Base-by-base conservation (phyloP, 2,797 vertebrate species). In the Botia kubotai region DNA sequence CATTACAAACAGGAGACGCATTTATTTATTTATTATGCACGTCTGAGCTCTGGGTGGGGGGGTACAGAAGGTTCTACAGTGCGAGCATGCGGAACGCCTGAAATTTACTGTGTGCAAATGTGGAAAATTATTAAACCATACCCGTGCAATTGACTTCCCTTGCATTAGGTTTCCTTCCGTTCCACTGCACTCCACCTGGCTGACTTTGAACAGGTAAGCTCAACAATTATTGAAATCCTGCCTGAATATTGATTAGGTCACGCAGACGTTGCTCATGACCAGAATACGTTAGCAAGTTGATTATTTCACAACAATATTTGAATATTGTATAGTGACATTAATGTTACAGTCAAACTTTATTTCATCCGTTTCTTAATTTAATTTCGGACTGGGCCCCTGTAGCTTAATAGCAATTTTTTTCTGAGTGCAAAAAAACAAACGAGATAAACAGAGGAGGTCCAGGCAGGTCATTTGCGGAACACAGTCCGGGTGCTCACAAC, bases 1-100 rank as follows among this genome's bases (percentile, higher is more conserved):
- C 33, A 76, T 55, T 55, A 67, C 63, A 55, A 76, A 77, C 55
- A 7, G 52, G 33, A 65, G 11, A 67, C 2, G 5, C 48, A 63
- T 52, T 52, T n/a, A n/a, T n/a, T n/a, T n/a, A n/a, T n/a, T n/a
- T n/a, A n/a, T n/a, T n/a, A 62, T 2, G 26, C 60, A 62, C 26
- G 26, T 62, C 60, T 62, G 60, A 13, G 23, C 21, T 21, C 19
- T 13, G 12, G 39, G 4, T 39, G 21, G 57, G 10, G 57, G 0
- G 1, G 2, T 13, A 60, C 1, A 4, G 39, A 43, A 8, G 6
- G 39, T 43, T 43, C 19, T 21, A 23, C 19, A 33, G 23, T 7
- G 12, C 1, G 26, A 62, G 26, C 23, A 16, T 16, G 19, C 29
- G 13, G 29, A 62, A 14, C 5, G 23, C 23, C 58, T 62, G 23